Conservation (phyloP, 2,888 invertebrate species). For the Drosophila paramelanica region DNA sequence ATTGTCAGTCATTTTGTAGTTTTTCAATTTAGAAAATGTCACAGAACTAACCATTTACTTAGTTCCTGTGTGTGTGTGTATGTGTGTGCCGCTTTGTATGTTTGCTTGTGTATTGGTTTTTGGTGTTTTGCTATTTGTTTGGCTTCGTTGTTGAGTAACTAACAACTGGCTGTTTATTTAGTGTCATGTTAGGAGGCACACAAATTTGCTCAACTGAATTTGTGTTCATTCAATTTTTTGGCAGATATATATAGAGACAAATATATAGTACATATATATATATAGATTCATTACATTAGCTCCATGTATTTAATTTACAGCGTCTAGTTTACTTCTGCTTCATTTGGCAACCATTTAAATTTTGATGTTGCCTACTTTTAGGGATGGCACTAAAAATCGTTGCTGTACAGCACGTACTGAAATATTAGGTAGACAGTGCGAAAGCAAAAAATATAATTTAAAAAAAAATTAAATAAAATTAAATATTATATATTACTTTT, state of each 20-base stretch:
- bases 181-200: conserved; percentile 70
- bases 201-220: conserved; percentile 44
- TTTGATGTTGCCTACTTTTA: conserved; percentile 66
- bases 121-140: conserved; percentile 68
- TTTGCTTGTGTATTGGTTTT: conserved; percentile 68
- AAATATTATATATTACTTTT: too few species aligned
- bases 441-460: neutral
- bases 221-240: conserved; percentile 69
- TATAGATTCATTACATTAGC: conserved; percentile 55
- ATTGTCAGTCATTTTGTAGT: conserved; percentile 80
- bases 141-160: conserved; percentile 78
- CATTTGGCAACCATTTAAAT: conserved; percentile 27
- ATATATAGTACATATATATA: neutral
- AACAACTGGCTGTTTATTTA: conserved; percentile 79
- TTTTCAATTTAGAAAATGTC: conserved; percentile 80
- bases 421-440: conserved; percentile 34
- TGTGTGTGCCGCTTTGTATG: conserved; percentile 13
- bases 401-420: conserved; percentile 32
- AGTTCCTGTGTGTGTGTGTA: conserved; percentile 24
- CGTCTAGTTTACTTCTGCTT: conserved; percentile 34
- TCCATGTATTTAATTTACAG: conserved; percentile 59
- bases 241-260: neutral
- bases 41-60: conserved; percentile 79
- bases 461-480: neutral
- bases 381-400: conserved; percentile 40